A percentile compares a stretch with the other conserved stretches of the same genome.
phyloP scores from a whole-genome alignment of 2,113 vertebrate species.

The Cygnus buccinator region DNA sequence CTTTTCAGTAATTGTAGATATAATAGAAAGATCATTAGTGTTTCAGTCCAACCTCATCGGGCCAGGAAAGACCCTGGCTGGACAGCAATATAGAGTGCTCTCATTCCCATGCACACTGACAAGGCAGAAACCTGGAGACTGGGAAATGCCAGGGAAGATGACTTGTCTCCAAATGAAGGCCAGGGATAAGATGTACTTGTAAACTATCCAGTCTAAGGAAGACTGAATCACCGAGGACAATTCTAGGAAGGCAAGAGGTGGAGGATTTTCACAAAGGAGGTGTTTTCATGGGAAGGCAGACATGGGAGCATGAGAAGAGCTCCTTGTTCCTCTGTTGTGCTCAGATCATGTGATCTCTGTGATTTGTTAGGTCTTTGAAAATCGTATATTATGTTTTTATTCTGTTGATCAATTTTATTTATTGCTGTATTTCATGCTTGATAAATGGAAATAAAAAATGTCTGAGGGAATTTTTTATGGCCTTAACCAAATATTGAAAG shows the following conservation, averaged over 20 bases:
- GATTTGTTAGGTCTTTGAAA: not conserved
- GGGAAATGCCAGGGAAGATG: not conserved
- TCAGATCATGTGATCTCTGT: rapidly evolving
- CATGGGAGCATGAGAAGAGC: rapidly evolving
- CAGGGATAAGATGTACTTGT: not conserved
- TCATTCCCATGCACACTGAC: not conserved
- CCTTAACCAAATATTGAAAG: not conserved
- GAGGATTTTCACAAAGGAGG: not conserved
- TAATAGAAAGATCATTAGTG: not conserved
- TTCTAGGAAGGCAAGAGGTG: not conserved
- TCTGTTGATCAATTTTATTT: conserved; percentile 20
- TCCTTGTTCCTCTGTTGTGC: not conserved
- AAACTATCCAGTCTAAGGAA: not conserved
- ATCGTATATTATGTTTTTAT: not conserved
- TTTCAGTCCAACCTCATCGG: not conserved
- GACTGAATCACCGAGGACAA: rapidly evolving
- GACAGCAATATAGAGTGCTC: not conserved
- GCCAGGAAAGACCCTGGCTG: not conserved
- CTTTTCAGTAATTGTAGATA: not conserved
- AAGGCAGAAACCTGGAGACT: not conserved
- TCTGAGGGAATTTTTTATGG: not conserved
- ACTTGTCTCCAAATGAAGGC: not conserved
- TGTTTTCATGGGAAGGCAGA: not conserved
- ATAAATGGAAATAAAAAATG: conserved; percentile 40
- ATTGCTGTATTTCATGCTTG: not conserved